Conservation (phyloP, 2,888 invertebrate genomes). For the Hyposoter dolosus region DNA sequence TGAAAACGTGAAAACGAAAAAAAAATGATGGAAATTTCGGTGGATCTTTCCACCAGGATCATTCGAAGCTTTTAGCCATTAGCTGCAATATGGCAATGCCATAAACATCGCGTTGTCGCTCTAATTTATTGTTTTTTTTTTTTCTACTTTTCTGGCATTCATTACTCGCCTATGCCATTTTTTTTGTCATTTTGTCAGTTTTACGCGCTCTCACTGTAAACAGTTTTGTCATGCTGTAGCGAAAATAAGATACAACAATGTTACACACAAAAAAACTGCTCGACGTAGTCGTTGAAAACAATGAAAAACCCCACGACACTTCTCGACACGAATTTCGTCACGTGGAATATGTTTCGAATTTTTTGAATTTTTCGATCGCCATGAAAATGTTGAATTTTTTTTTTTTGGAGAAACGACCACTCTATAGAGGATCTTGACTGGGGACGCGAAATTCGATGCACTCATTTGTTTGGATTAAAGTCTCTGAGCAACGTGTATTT, state of each 20-base stretch:
- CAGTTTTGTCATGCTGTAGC: slow-evolving; percentile 39
- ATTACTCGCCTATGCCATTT: slow-evolving; percentile 48
- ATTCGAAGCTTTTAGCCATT: slow-evolving; percentile 40
- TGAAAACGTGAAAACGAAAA: not conserved
- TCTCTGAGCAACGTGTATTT: too few relatives aligned
- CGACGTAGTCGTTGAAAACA: not conserved
- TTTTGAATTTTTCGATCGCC: not conserved
- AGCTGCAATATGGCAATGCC: slow-evolving; percentile 53
- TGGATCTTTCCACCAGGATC: not conserved
- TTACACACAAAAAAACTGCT: not conserved
- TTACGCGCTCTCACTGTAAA: slow-evolving; percentile 43
- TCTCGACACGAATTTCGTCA: too few relatives aligned
- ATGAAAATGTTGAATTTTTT: too few relatives aligned
- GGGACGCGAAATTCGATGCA: too few relatives aligned
- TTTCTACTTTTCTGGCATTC: slow-evolving; percentile 39
- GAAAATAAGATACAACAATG: slow-evolving; percentile 7
- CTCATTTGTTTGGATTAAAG: too few relatives aligned
- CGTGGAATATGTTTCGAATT: not conserved
- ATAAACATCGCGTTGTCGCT: slow-evolving; percentile 44
- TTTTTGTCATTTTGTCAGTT: slow-evolving; percentile 44
- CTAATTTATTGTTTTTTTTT: slow-evolving; percentile 33
- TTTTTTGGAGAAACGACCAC: too few relatives aligned
- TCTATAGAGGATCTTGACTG: too few relatives aligned
- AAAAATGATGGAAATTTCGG: not conserved
- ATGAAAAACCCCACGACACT: not conserved